Percentiles rank a stretch among this genome's conserved stretches.
Conservation (phyloP, 2,888 invertebrate genomes). For the Dryobota labecula region DNA sequence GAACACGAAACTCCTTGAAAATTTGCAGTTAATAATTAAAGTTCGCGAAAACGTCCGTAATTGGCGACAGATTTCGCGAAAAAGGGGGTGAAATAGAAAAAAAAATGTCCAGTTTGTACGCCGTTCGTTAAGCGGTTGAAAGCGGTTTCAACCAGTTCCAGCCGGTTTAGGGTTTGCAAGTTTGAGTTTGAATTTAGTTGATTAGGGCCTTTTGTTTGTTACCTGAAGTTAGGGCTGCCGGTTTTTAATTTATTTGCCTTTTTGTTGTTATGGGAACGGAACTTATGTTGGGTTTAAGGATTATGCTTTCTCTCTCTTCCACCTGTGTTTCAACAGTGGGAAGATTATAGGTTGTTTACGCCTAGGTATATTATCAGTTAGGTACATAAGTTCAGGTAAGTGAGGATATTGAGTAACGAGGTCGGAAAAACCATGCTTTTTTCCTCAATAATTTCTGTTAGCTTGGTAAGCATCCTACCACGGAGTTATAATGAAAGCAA, state of each 20-base stretch:
- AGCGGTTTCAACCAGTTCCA: slow-evolving; percentile 59
- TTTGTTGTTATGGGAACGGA: neutral
- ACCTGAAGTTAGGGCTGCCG: slow-evolving; percentile 12
- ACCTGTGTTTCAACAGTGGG: too few species aligned
- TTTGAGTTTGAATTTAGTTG: slow-evolving; percentile 53
- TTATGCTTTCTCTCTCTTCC: neutral
- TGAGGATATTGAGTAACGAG: neutral
- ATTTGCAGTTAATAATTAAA: slow-evolving; percentile 65
- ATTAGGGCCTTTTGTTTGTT: slow-evolving; percentile 51
- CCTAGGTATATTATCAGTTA: neutral
- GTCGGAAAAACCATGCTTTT: too few species aligned
- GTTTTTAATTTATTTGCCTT: slow-evolving; percentile 12
- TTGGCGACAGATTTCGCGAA: slow-evolving; percentile 57
- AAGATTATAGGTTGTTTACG: neutral
- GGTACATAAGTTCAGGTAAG: neutral
- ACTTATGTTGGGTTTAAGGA: slow-evolving; percentile 2
- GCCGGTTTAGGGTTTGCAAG: slow-evolving; percentile 54
- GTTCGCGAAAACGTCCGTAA: slow-evolving; percentile 57
- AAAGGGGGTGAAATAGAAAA: slow-evolving; percentile 48
- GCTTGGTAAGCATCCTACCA: neutral
- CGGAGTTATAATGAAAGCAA: neutral
- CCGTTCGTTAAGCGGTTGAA: slow-evolving; percentile 61
- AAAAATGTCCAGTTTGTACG: slow-evolving; percentile 31
- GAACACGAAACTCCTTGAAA: slow-evolving; percentile 57
- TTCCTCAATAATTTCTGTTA: neutral